Conservation (phyloP, 2,797 vertebrate genomes). For the Diglossa cyanea region DNA sequence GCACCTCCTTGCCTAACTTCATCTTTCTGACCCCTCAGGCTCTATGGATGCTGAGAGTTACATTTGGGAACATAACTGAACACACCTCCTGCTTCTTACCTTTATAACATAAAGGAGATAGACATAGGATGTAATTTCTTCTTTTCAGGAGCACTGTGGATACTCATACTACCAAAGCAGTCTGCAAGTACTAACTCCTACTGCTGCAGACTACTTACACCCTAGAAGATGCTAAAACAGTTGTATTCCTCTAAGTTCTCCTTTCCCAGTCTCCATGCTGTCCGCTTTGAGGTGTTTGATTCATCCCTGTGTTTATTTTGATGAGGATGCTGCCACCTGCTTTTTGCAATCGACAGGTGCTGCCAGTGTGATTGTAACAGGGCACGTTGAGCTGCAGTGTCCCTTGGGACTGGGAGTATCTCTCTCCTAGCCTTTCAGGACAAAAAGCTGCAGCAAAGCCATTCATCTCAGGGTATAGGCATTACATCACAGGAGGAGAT, state of each 20-base stretch:
- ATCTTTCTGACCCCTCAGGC: not conserved
- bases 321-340: not conserved
- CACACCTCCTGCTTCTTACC: not conserved
- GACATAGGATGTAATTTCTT: not conserved
- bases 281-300: not conserved
- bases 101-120: not conserved
- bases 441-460: conserved; percentile 48
- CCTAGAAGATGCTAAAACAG: not conserved
- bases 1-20: not conserved
- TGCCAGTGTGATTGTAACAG: not conserved
- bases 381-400: not conserved
- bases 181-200: not conserved
- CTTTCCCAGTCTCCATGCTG: not conserved
- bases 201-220: not conserved
- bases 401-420: not conserved
- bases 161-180: not conserved
- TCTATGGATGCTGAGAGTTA: not conserved
- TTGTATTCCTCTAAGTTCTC: not conserved
- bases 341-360: not conserved
- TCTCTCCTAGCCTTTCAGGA: conserved; percentile 6
- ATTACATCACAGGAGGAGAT: conserved; percentile 53
- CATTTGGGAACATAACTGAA: not conserved
- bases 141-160: not conserved
- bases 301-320: not conserved
- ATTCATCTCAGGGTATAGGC: conserved; percentile 37